These are phyloP conservation scores for Standfussiana lucernea DNA, from an alignment of 2,888 invertebrate species.

Conservation along the genomic window DNA sequence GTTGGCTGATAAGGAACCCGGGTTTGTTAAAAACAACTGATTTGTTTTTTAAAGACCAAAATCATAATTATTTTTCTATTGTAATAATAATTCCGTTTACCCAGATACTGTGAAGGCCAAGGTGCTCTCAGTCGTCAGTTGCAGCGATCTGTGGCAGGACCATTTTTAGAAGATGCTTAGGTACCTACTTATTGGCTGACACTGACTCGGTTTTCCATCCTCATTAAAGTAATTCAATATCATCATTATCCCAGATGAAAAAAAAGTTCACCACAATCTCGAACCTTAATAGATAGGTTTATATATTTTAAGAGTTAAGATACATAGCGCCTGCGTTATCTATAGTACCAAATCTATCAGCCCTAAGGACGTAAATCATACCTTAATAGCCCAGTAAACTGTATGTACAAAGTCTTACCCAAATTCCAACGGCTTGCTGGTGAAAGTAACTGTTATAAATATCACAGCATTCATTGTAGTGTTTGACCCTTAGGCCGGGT, in stretches of 20 bases:
- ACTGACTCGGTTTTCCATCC: not conserved
- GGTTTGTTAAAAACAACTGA: not conserved
- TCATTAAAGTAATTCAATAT: not conserved
- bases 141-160: no score
- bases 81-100: not conserved
- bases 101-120: not conserved
- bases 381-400: slow-evolving; percentile 41
- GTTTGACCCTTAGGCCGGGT: slow-evolving; percentile 58
- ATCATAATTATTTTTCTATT: not conserved
- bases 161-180: not conserved
- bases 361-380: slow-evolving; percentile 43
- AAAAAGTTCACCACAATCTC: not conserved
- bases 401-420: slow-evolving; percentile 48
- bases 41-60: not conserved
- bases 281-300: not conserved
- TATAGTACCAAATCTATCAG: slow-evolving; percentile 20
- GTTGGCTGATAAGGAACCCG: not conserved
- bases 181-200: not conserved
- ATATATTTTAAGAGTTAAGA: no score
- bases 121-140: not conserved
- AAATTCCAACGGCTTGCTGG: slow-evolving; percentile 58
- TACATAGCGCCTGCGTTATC: slow-evolving; percentile 11
- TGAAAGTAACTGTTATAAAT: slow-evolving; percentile 63
- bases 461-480: slow-evolving; percentile 58
- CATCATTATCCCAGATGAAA: not conserved